Evolutionary conservation across 2,888 invertebrate species (phyloP).

Genomic region (Leptinotarsa rubiginosa): DNA sequence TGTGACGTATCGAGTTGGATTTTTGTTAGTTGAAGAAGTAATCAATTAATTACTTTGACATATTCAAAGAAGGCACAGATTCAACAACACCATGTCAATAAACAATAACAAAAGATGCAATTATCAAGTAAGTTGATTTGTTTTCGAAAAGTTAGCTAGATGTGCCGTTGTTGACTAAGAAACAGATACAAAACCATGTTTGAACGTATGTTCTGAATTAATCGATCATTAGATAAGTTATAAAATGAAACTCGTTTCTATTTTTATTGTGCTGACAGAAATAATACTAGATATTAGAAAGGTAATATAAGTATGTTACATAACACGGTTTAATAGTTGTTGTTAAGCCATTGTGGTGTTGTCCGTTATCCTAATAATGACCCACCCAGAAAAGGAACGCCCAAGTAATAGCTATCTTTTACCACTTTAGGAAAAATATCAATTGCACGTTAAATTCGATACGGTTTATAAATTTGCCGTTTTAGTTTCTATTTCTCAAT

Average conservation of each 20-base stretch:
- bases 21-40: too few species aligned
- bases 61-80: too few species aligned
- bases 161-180: too few species aligned
- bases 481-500: background rate
- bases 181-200: background rate
- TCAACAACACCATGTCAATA: too few species aligned
- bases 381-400: background rate
- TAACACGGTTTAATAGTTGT: constrained; percentile 1
- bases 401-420: constrained; percentile 1
- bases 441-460: background rate
- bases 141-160: too few species aligned
- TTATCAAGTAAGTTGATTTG: too few species aligned
- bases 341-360: constrained; percentile 4
- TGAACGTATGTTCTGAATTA: background rate
- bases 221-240: background rate
- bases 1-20: too few species aligned
- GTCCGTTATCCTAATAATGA: constrained; percentile 1
- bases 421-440: background rate
- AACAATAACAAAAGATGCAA: too few species aligned
- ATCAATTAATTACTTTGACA: too few species aligned
- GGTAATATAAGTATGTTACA: constrained; percentile 12
- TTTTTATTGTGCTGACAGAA: constrained; percentile 1
- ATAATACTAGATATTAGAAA: constrained; percentile 14
- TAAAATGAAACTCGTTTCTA: constrained; percentile 12
- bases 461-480: background rate